Base-by-base conservation (phyloP, 2,888 invertebrate species). In the Brachyptera putata region DNA sequence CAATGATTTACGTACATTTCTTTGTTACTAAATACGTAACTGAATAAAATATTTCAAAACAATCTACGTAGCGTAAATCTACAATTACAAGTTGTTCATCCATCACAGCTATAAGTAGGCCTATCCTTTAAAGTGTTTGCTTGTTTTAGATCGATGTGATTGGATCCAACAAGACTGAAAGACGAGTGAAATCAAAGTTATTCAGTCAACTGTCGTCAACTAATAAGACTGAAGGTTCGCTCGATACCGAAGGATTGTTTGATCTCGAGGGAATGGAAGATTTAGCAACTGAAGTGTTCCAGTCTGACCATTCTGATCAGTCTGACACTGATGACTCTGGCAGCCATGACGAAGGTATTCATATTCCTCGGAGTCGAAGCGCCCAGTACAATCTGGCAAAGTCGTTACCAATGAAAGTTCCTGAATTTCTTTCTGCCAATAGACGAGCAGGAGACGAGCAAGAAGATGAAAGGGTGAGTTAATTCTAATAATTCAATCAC, bases 381-480 rank as follows among this genome's bases (percentile, higher is more conserved):
- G 77, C 79, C 61, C 34, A 60, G 36, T 26, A 18, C 24, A 77
- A 72, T 57, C 69, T 89, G 66, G 91, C 89, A 43, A 86, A 85
- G 72, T 90, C 90, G 65, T 77, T 91, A 70, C 91, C 91, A 37
- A 86, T 91, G 71, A 84, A 83, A 72, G 85, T 91, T 74, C 88
- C 89, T 57, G 76, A 74, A 61, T 84, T 86, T 70, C 77, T 64
- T 3, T 58, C 61, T 26, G 18, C 46, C 1, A 48, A 34, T 14
- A 57, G 57, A 11, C 41, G 34, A 7, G 53, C 56, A 16, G 58
- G 53, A 14, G 41, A 37, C 30, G 63, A 61, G 37, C 63, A 61
- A 55, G 66, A 62, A 48, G 63, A 63, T 36, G 59, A 53, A 30
- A 58, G 57, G 57, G 46, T 61, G 9, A 62, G 61, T 64, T 53